These are phyloP conservation scores for Acleris emargana DNA, from an alignment of 2,888 invertebrate species.

Conservation along the genomic window DNA sequence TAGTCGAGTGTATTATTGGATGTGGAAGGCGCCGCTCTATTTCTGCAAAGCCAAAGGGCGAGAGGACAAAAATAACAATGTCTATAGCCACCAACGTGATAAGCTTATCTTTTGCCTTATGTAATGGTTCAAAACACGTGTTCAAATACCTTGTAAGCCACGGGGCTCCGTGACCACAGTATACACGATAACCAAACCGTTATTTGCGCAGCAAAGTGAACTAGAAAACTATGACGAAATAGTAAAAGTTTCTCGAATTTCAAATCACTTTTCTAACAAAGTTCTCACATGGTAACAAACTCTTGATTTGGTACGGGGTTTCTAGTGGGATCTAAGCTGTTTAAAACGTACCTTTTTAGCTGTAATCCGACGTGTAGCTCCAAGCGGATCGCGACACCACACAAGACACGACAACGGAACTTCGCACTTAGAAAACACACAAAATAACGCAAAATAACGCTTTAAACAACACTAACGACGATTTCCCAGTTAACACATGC, in stretches of 20 bases:
- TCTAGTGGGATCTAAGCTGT: slow-evolving; percentile 11
- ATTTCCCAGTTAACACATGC: slow-evolving; percentile 68
- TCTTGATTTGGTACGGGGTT: slow-evolving; percentile 4
- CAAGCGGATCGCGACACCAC: slow-evolving; percentile 73
- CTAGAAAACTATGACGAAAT: slow-evolving; percentile 48
- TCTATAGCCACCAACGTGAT: slow-evolving; percentile 51
- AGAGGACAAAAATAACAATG: slow-evolving; percentile 56
- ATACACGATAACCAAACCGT: slow-evolving; percentile 22
- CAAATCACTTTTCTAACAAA: slow-evolving; percentile 43
- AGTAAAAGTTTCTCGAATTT: slow-evolving; percentile 49
- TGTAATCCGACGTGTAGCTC: slow-evolving; percentile 65
- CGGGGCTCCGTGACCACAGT: slow-evolving; percentile 58
- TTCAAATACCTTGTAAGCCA: slow-evolving; percentile 37
- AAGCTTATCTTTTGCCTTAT: slow-evolving; percentile 60
- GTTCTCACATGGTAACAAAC: slow-evolving; percentile 38
- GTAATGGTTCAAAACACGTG: slow-evolving; percentile 31
- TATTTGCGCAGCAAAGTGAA: slow-evolving; percentile 32
- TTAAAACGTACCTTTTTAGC: slow-evolving; percentile 68
- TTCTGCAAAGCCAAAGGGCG: slow-evolving; percentile 41
- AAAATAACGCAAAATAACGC: slow-evolving; percentile 62
- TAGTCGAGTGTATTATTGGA: slow-evolving; percentile 17
- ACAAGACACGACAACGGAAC: slow-evolving; percentile 76
- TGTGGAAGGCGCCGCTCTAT: slow-evolving; percentile 25
- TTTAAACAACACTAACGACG: slow-evolving; percentile 71
- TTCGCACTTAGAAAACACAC: slow-evolving; percentile 74